Base-by-base conservation (phyloP, 2,797 vertebrate genomes). In the Pangasius larnaudii region DNA sequence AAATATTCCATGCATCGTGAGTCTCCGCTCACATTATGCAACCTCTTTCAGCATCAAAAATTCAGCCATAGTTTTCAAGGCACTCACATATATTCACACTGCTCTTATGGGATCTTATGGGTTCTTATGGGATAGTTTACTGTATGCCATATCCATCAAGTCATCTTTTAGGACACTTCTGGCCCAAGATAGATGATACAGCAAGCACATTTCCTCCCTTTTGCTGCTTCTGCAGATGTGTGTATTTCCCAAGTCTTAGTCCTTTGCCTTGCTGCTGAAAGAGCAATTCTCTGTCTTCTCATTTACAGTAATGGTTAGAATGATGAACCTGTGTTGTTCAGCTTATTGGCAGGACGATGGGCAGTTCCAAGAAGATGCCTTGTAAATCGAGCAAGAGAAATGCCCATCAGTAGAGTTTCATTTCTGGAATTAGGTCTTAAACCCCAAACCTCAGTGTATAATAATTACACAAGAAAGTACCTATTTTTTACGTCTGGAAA, bases 291-390 rank as follows among this genome's bases (percentile, higher is more conserved):
- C 81, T 79, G 67, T 71, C 81, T 86, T 49, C 84, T 89, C 77
- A 82, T 71, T 90, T 79, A 63, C 71, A 74, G 89, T 87, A 88
- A 92, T 82, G 85, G 79, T 82, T 83, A 77, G 86, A 75, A 89
- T 92, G 88, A 92, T 89, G 85, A 90, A 88, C 87, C 86, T 89
- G 80, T 87, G 87, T 89, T 87, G 84, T 87, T 89, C 85, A 87
- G 65, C 87, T 86, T 85, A 88, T 89, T 91, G 90, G 88, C 87
- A 88, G 77, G 58, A 69, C 53, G 75, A 67, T 42, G 39, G 84
- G 51, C 51, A 79, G 69, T 69, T 36, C 84, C 87, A 86, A 85
- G 74, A 51, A 7, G 85, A 75, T 89, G 75, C n/a, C 85, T 88
- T 88, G 89, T 90, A 91, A 91, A 92, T 91, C 86, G 61, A 85